A percentile compares a stretch with the other conserved stretches of the same genome.
Conservation (phyloP, 2,888 invertebrate genomes). For the Aporophyla lueneburgensis region DNA sequence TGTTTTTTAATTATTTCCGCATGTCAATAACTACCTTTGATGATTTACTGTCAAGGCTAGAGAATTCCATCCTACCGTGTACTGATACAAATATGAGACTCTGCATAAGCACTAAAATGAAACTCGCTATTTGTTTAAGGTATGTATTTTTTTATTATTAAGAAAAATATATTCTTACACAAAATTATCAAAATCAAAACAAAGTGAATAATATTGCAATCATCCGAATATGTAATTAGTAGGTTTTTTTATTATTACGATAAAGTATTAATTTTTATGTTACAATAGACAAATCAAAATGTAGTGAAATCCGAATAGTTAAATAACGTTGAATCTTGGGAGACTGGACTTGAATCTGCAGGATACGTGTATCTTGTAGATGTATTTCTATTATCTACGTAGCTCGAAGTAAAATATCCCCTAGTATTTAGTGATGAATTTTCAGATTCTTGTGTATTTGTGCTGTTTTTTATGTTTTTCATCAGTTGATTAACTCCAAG, state of each 20-base stretch:
- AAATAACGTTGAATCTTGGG: neutral
- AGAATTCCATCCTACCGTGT: neutral
- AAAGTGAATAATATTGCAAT: neutral
- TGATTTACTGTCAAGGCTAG: neutral
- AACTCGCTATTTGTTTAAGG: too few species aligned
- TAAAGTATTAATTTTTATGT: neutral
- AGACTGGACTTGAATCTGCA: neutral
- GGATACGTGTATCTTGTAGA: too few species aligned
- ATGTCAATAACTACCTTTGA: constrained; percentile 3
- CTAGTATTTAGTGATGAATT: neutral
- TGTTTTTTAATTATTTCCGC: constrained; percentile 4
- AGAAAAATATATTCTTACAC: too few species aligned
- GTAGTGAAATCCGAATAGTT: neutral
- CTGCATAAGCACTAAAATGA: neutral
- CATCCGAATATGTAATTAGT: neutral
- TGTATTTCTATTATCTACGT: too few species aligned
- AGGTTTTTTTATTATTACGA: neutral
- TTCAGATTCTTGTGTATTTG: neutral
- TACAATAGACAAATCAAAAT: neutral
- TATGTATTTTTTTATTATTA: too few species aligned
- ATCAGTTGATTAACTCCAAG: too few species aligned
- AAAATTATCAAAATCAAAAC: constrained; percentile 1
- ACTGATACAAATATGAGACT: constrained; percentile 1
- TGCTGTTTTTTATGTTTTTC: too few species aligned
- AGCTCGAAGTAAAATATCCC: neutral